Base-by-base conservation (phyloP, 30 jellyfish, hydroid and myxozoan species). In the Morbakka virulenta region DNA sequence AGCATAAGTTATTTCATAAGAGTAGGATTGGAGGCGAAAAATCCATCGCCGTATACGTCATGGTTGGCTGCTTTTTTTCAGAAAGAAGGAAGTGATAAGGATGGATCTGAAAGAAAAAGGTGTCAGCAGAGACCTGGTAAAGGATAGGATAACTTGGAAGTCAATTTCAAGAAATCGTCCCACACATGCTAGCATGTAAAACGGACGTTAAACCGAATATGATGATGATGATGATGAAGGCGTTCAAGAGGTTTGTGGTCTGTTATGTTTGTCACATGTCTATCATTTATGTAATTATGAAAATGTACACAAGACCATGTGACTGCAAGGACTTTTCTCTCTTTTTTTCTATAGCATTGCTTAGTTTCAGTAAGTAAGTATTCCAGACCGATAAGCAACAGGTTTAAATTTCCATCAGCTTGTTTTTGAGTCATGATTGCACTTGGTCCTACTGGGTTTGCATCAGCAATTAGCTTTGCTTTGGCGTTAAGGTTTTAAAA, bases 161-260 rank as follows among this genome's bases (percentile, higher is more conserved):
- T n/a, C n/a, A n/a, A n/a, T n/a, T n/a, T n/a, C n/a, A n/a, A n/a
- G n/a, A n/a, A n/a, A n/a, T n/a, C n/a, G n/a, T n/a, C n/a, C n/a
- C n/a, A n/a, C n/a, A n/a, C n/a, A n/a, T n/a, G n/a, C n/a, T n/a
- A n/a, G n/a, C n/a, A n/a, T n/a, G n/a, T n/a, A n/a, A n/a, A n/a
- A n/a, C n/a, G n/a, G n/a, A n/a, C n/a, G n/a, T n/a, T n/a, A n/a
- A n/a, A n/a, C n/a, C n/a, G n/a, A n/a, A n/a, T n/a, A n/a, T n/a
- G n/a, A n/a, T n/a, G n/a, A n/a, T n/a, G n/a, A n/a, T n/a, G n/a
- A n/a, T n/a, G 13, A 52, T 24, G 24, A 77, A 33, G 32, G 67
- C 67, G 2, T 31, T 34, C 21, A 68, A 63, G 87, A 3, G 79
- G 89, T 24, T 68, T 77, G 85, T 77, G 89, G 50, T 77, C 89